A percentile compares a stretch with the other conserved stretches of the same genome.
phyloP scores from a whole-genome alignment of 2,113 vertebrate genomes.

The human region GRCh38 chr2:97818001-97818500 shows the following conservation, averaged over 20 bases:
- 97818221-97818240: conserved; percentile 17
- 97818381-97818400: conserved; percentile 5
- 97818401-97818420: conserved; percentile 32
- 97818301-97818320: background rate
- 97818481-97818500: background rate
- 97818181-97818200: conserved; percentile 21
- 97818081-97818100: conserved; percentile 36
- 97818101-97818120: background rate
- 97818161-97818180: conserved; percentile 8
- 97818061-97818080: background rate
- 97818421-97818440: conserved; percentile 24
- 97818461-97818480: background rate
- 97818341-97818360: background rate
- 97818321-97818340: background rate
- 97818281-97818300: conserved; percentile 37
- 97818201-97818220: conserved; percentile 18
- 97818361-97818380: conserved; percentile 1
- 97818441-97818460: background rate
- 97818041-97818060: conserved; percentile 26
- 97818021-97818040: background rate
- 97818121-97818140: background rate
- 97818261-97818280: conserved; percentile 44
- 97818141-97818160: conserved; percentile 42
- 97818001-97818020: conserved; percentile 9
- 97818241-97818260: conserved; percentile 30